Evolutionary conservation across 2,888 invertebrate species (phyloP), one percentile per base, ranked within the genome.

Genomic region (Andrena hattorfiana): DNA sequence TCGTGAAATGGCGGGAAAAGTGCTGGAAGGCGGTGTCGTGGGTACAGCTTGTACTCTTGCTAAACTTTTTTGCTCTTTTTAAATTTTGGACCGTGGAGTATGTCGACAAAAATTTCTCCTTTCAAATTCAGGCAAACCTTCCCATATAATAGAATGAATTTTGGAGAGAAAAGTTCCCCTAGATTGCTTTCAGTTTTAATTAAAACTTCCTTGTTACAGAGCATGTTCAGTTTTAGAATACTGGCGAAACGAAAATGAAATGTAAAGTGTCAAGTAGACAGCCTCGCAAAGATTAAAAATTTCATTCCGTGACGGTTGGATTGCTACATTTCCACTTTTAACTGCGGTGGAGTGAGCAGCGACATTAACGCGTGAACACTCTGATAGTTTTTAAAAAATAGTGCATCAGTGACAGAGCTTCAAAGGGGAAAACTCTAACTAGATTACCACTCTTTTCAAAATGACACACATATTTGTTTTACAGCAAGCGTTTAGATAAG

Each of bases 371-470:
- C 10, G 1, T 10, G 56, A 56, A 8, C 56, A 56, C 3, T 26
- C 8, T 51, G 1, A 60, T 8, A n/a, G 30, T 30, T 60, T 16
- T 32, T 8, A 16, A 30, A 30, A 60, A 56, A 35, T 42, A 26
- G 66, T 35, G 54, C 42, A 13, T 28, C n/a, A 28, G 28, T 26
- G 42, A 20, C 20, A 8, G 2, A 56, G 23, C 35, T 26, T 73
- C 56, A 73, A 66, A 64, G 54, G 20, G n/a, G 62, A 51, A 13
- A 72, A 26, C n/a, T 49, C 60, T 60, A 42, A 49, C 30, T 20
- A 16, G 28, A 62, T 62, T 62, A 26, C 48, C 16, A 23, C 10
- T 10, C 63, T 26, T 23, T 35, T 28, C 28, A 30, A 32, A 30
- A 4, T 32, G 62, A 62, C 4, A 26, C n/a, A n/a, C 48, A 16